Evolutionary conservation across 1,140 invertebrate species (phyloP).

Genomic region (Drosophila quadrilineata): DNA sequence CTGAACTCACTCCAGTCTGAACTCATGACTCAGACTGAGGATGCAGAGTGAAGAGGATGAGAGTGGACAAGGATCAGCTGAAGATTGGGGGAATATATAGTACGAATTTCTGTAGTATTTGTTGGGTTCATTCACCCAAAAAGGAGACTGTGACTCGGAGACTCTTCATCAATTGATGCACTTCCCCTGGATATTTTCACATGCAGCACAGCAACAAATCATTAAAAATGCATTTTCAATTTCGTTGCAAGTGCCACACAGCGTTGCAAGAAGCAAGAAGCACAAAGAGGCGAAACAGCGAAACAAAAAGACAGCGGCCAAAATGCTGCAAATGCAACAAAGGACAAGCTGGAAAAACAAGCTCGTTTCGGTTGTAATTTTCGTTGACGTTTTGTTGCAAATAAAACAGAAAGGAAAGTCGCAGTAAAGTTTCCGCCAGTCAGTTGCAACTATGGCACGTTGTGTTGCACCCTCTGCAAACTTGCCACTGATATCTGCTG

Average conservation of each 20-base stretch:
- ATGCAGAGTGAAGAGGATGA: not conserved
- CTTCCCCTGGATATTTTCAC: slow-evolving; percentile 39
- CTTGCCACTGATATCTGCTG: not conserved
- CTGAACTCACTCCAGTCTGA: not conserved
- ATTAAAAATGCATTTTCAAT: slow-evolving; percentile 73
- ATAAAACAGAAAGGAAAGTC: slow-evolving; percentile 39
- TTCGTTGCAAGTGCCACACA: slow-evolving; percentile 49
- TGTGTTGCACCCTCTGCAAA: not conserved
- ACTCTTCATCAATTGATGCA: slow-evolving; percentile 35
- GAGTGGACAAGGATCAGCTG: not conserved
- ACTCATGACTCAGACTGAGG: not conserved
- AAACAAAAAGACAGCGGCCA: not conserved
- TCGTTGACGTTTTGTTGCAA: slow-evolving; percentile 44
- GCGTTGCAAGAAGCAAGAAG: slow-evolving; percentile 10
- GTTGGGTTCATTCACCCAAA: slow-evolving; percentile 27
- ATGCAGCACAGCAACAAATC: slow-evolving; percentile 59
- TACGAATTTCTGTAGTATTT: not conserved
- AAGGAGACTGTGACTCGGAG: no score
- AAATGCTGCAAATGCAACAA: slow-evolving; percentile 20
- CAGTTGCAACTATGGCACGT: slow-evolving; percentile 9
- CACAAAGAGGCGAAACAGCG: not conserved
- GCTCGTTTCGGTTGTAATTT: slow-evolving; percentile 44
- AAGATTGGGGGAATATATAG: slow-evolving; percentile 1
- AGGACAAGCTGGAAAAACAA: slow-evolving; percentile 16
- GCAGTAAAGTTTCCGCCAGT: slow-evolving; percentile 35